These are phyloP conservation scores for Meles meles DNA, from an alignment of 2,113 vertebrate genomes.

Conservation along the genomic window DNA sequence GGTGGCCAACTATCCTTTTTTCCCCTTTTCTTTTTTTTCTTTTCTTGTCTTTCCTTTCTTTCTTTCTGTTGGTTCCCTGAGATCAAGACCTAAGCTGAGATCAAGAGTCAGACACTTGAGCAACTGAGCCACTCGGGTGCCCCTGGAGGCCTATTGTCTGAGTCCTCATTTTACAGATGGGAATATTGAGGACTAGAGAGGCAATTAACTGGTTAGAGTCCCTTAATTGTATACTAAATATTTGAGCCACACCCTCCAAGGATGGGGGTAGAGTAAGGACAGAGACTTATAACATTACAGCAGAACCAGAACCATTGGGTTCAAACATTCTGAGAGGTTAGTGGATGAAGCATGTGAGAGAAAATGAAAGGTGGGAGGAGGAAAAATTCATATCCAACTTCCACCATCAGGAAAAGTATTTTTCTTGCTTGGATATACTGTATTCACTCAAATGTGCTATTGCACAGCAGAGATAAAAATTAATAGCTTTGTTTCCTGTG, in stretches of 20 bases:
- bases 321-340: conserved; percentile 51
- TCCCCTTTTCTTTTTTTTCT: background rate
- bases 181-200: background rate
- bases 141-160: background rate
- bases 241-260: background rate
- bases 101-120: background rate
- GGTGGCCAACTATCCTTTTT: background rate
- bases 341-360: conserved; percentile 69
- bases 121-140: background rate
- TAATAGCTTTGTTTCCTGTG: conserved; percentile 75
- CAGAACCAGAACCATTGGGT: background rate
- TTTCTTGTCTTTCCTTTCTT: background rate
- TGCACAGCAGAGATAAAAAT: conserved; percentile 74
- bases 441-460: conserved; percentile 70
- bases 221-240: background rate
- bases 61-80: background rate
- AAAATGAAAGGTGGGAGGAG: conserved; percentile 62
- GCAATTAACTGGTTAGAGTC: background rate
- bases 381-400: background rate
- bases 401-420: conserved; percentile 15
- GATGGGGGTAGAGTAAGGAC: background rate
- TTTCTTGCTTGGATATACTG: conserved; percentile 57
- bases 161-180: background rate
- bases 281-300: background rate
- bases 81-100: background rate